Evolutionary conservation across 2,797 vertebrate species (phyloP).

Genomic region (Alectoris magna): DNA sequence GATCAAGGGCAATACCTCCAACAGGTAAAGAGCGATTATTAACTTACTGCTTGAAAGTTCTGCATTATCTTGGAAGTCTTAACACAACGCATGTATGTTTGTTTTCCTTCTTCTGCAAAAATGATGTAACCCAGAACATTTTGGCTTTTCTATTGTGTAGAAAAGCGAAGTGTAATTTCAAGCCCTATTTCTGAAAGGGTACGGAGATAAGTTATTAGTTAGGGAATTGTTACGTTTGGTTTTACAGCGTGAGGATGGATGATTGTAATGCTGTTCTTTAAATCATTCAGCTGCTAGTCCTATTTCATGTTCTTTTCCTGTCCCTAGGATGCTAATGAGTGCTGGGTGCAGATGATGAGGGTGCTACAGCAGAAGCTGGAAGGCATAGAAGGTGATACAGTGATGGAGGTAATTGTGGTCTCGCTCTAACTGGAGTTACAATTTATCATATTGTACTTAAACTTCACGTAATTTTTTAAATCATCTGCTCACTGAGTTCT

Average conservation of each 20-base stretch:
- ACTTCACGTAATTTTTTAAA: rapidly evolving
- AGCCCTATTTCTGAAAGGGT: background rate
- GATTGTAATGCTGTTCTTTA: background rate
- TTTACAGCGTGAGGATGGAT: background rate
- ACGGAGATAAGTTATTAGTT: background rate
- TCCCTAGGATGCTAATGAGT: slow-evolving; percentile 96
- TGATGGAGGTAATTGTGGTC: slow-evolving; percentile 88
- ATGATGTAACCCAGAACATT: background rate
- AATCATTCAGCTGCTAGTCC: background rate
- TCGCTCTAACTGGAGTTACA: background rate
- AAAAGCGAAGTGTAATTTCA: background rate
- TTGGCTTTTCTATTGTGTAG: background rate
- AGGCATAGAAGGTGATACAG: slow-evolving; percentile 87
- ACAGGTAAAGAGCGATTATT: slow-evolving; percentile 84
- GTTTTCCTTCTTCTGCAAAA: background rate
- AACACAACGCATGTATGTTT: background rate
- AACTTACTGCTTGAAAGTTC: background rate
- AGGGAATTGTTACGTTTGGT: background rate
- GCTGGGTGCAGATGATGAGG: slow-evolving; percentile 98
- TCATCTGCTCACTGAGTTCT: background rate
- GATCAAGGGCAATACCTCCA: slow-evolving; percentile 99
- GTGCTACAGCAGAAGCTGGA: slow-evolving; percentile 98
- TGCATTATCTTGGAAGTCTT: background rate
- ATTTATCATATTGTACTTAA: background rate
- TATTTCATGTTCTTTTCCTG: background rate